Base-by-base conservation (phyloP, 2,113 vertebrate species). In the Perognathus longimembris region DNA sequence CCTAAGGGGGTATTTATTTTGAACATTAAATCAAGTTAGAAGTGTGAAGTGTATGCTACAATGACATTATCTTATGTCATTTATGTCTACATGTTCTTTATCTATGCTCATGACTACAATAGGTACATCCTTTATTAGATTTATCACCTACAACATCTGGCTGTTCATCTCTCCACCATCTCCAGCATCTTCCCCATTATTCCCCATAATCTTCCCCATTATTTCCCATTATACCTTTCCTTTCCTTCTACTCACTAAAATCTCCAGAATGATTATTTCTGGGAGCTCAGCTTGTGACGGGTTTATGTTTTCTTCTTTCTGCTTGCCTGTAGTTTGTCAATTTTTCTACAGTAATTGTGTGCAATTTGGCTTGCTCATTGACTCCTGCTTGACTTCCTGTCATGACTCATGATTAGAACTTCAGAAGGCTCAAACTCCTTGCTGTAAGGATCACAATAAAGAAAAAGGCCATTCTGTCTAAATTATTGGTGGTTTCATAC, bases 401-500 rank as follows among this genome's bases (percentile, higher is more conserved):
- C 84, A 88, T 92, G 86, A 93, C 63, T 93, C 87, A 77, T 88
- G 22, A 24, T 89, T 45, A 80, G 67, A 88, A 91, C 63, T 92
- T 91, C 20, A 80, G 63, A 92, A 92, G 38, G 34, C 45, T 80
- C 40, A 77, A 70, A 90, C 59, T 81, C 54, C 88, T 69, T 87
- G 85, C 36, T 75, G 36, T 74, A 83, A 61, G 71, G 67, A 91
- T 91, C 73, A 74, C 24, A 95, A 54, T 54, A 15, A 17, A 88
- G 80, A 50, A 82, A 90, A 74, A 82, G 34, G 64, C 28, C 70
- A 88, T 85, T 87, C 45, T 93, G 34, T 14, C 30, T 77, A 74
- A 95, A 81, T 92, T 93, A 77, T 95, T 88, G 80, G 63, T 61
- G 26, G 54, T 91, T 96, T 95, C 66, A 64, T 91, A 77, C 0